Evolutionary conservation across 92 coral and sea anemone species (phyloP), one percentile per base, ranked within the genome.

Genomic region (Porites lobata): DNA sequence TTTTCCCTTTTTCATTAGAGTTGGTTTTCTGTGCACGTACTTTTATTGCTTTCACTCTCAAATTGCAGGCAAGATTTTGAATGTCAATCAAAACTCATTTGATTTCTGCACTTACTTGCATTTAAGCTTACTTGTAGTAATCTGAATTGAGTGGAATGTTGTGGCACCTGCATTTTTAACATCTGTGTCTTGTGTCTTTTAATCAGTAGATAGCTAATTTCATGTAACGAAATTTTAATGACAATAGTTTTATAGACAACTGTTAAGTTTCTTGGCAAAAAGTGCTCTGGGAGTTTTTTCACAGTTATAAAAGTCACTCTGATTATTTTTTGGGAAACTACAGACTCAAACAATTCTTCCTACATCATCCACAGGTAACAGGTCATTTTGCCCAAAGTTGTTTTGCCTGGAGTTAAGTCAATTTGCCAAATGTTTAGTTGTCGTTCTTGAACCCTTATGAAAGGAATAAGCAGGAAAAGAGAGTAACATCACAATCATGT

Each of bases 1-100:
- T 81, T 81, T 82, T 82, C 66, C 65, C 43, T 56, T 22, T 82
- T 57, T 20, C 7, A 14, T 29, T 19, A 69, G 67, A 57, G 22
- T 56, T 64, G 9, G 58, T 32, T n/a, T 18, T 9, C 65, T 4
- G 22, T 58, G 11, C 50, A 52, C 29, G 54, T 68, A 38, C 6
- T 38, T 38, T 38, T 38, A 38, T 38, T 38, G 47, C 47, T 38
- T 38, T 38, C 47, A 38, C 47, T 38, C 47, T 38, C 0, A 38
- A 5, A 38, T 38, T 38, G 47, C 47, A 38, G 6, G 47, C 47
- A 38, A 38, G 47, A 56, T 56, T 14, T 8, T 56, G 13, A 56
- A 10, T 56, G 61, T 56, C 61, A 56, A 56, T 56, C 13, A 10
- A 56, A 56, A 56, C 17, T 56, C 47, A 0, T 38, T 38, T 4